These are phyloP conservation scores for Netelia inedita DNA, from an alignment of 2,888 invertebrate species.

Conservation along the genomic window DNA sequence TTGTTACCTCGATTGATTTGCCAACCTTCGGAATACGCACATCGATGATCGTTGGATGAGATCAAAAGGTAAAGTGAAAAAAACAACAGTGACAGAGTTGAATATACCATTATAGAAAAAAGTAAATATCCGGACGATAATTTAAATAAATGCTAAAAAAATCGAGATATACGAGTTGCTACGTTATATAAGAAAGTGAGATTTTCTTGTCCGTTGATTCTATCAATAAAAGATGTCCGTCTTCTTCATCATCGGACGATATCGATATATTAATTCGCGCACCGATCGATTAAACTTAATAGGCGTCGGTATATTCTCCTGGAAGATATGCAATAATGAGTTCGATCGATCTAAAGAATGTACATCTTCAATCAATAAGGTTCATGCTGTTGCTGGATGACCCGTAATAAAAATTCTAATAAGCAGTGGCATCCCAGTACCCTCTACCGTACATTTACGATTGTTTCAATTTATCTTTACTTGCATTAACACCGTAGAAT, in stretches of 20 bases:
- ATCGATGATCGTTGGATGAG: slow-evolving; percentile 6
- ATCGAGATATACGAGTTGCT: background rate
- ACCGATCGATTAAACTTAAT: background rate
- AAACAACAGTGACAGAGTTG: background rate
- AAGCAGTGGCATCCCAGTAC: background rate
- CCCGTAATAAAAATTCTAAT: background rate
- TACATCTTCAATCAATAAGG: background rate
- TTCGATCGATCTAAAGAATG: background rate
- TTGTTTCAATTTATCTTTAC: background rate
- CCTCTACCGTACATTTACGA: background rate
- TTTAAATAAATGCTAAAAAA: background rate
- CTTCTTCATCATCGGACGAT: background rate
- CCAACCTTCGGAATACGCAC: background rate
- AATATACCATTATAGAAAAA: background rate
- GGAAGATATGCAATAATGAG: too few species aligned
- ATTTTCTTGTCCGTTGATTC: background rate
- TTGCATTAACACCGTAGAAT: background rate
- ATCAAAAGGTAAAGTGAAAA: slow-evolving; percentile 1
- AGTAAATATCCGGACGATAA: background rate
- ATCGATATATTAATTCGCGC: background rate
- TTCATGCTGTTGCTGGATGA: background rate
- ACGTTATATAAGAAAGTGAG: background rate
- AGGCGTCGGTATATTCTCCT: too few species aligned
- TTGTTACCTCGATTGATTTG: background rate
- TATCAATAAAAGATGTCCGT: background rate